Evolutionary conservation across 2,797 vertebrate genomes (phyloP).

Genomic region (Rhodeus uyekii): DNA sequence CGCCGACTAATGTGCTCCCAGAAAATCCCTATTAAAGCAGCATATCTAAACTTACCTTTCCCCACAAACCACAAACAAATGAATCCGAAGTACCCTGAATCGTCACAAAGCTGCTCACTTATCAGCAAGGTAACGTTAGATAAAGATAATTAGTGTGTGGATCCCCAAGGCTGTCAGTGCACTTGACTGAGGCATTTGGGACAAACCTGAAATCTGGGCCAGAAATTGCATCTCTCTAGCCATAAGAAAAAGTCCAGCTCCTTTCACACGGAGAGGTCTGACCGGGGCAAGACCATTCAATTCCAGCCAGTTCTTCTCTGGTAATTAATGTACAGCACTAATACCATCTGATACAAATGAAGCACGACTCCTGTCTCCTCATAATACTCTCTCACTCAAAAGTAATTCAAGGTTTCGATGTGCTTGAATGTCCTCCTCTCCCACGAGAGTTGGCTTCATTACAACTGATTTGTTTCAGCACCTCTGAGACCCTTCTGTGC

Average conservation of each 20-base stretch:
- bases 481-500: conserved; percentile 66
- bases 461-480: conserved; percentile 75
- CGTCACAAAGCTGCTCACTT: conserved; percentile 56
- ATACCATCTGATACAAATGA: conserved; percentile 63
- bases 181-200: conserved; percentile 51
- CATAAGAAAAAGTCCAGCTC: conserved; percentile 47
- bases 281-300: conserved; percentile 46
- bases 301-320: conserved; percentile 55
- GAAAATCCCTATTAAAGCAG: not conserved
- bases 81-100: conserved; percentile 52
- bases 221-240: conserved; percentile 50
- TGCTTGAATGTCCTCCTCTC: conserved; percentile 71
- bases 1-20: not conserved
- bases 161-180: conserved; percentile 52
- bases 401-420: conserved; percentile 71
- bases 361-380: conserved; percentile 54
- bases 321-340: conserved; percentile 70
- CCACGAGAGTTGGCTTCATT: conserved; percentile 74
- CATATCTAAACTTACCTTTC: too few species aligned
- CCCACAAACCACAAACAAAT: conserved; percentile 75
- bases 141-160: conserved; percentile 61
- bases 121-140: conserved; percentile 59
- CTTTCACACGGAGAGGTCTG: conserved; percentile 39
- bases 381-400: conserved; percentile 53
- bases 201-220: conserved; percentile 41